phyloP scores from a whole-genome alignment of 2,113 vertebrate genomes.

The Anarhynchus alexandrinus region DNA sequence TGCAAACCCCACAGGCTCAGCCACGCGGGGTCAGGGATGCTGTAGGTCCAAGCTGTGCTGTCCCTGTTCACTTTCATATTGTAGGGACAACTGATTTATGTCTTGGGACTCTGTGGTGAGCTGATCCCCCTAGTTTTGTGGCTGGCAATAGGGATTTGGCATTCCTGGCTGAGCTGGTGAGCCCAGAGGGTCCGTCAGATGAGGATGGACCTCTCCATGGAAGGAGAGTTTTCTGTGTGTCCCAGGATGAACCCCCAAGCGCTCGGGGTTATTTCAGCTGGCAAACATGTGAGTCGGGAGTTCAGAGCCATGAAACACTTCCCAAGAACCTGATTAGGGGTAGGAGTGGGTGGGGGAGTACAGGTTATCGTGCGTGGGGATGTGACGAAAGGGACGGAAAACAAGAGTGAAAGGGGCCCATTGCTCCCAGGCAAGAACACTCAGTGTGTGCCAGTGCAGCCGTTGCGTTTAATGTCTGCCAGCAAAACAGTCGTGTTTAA shows the following conservation, averaged over 20 bases:
- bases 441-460: neutral
- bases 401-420: constrained; percentile 13
- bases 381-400: constrained; percentile 9
- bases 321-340: constrained; percentile 8
- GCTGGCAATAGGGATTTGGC: neutral
- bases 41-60: neutral
- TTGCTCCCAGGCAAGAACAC: neutral
- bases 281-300: neutral
- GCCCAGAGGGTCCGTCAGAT: neutral
- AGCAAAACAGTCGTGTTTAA: neutral
- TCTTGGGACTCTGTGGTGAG: neutral
- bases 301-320: neutral
- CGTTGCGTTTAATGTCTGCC: neutral
- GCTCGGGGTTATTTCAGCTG: neutral
- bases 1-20: neutral
- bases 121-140: neutral
- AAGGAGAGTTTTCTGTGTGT: neutral
- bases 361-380: neutral
- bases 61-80: neutral
- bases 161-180: neutral
- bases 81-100: neutral
- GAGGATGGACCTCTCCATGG: neutral
- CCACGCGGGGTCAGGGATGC: fast-evolving
- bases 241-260: neutral
- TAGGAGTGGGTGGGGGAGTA: constrained; percentile 21